Conservation (phyloP, 2,888 invertebrate species). For the Acholoe squamosa region DNA sequence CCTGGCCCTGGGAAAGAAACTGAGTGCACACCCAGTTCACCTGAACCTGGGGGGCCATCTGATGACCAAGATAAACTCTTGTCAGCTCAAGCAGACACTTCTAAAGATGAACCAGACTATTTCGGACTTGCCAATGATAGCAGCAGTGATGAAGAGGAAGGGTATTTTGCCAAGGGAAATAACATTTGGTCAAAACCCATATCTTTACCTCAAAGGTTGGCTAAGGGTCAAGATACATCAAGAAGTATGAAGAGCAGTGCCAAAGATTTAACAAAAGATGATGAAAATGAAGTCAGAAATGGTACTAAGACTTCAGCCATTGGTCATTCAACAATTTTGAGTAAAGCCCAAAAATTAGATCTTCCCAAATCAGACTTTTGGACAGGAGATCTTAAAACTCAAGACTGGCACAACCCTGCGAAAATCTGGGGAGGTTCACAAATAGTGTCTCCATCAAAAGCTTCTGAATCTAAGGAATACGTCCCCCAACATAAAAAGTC, state of each 20-base stretch:
- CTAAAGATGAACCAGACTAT: neutral
- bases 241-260: neutral
- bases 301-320: too few species aligned
- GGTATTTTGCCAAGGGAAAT: constrained; percentile 4
- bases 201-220: neutral
- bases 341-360: neutral
- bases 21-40: too few species aligned
- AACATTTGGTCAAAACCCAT: constrained; percentile 51
- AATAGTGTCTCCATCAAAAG: neutral
- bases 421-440: constrained; percentile 32
- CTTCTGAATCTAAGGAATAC: too few species aligned
- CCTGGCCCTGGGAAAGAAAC: too few species aligned
- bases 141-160: neutral
- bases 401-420: constrained; percentile 56
- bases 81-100: neutral
- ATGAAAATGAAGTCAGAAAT: too few species aligned
- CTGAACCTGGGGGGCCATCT: too few species aligned
- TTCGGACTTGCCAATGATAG: neutral
- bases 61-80: too few species aligned
- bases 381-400: neutral
- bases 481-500: neutral
- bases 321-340: too few species aligned
- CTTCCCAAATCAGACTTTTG: constrained; percentile 58
- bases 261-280: neutral
- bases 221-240: neutral